Evolutionary conservation across 2,888 invertebrate genomes (phyloP).

Genomic region (Oeneis ivallda): DNA sequence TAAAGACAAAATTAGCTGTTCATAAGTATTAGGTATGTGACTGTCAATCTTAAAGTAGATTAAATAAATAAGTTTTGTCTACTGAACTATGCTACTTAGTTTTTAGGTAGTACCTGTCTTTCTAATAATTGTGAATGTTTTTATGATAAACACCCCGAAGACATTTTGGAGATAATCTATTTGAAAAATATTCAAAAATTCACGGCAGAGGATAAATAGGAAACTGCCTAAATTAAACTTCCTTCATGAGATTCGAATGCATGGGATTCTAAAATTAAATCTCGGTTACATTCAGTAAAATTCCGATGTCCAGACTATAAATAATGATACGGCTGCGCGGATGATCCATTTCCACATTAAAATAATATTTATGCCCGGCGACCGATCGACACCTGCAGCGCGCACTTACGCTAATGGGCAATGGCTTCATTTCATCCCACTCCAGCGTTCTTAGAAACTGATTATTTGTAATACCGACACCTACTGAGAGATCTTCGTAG

Average conservation of each 20-base stretch:
- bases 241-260: slow-evolving; percentile 1
- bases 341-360: slow-evolving; percentile 13
- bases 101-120: no score
- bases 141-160: no score
- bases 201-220: no score
- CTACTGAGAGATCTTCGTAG: background rate
- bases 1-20: no score
- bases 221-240: background rate
- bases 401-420: slow-evolving; percentile 28
- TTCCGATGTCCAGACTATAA: slow-evolving; percentile 14
- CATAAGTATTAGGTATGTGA: no score
- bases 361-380: no score
- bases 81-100: no score
- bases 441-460: slow-evolving; percentile 24
- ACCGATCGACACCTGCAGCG: slow-evolving; percentile 26
- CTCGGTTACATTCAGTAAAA: slow-evolving; percentile 15
- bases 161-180: no score
- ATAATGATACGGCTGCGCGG: slow-evolving; percentile 21
- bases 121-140: no score
- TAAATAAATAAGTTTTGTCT: no score
- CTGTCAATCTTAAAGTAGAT: no score
- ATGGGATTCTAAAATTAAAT: slow-evolving; percentile 5
- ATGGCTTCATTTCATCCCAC: slow-evolving; percentile 26
- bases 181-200: no score
- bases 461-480: background rate